phyloP scores from a whole-genome alignment of 2,888 invertebrate species.

The Auanema sp. region DNA sequence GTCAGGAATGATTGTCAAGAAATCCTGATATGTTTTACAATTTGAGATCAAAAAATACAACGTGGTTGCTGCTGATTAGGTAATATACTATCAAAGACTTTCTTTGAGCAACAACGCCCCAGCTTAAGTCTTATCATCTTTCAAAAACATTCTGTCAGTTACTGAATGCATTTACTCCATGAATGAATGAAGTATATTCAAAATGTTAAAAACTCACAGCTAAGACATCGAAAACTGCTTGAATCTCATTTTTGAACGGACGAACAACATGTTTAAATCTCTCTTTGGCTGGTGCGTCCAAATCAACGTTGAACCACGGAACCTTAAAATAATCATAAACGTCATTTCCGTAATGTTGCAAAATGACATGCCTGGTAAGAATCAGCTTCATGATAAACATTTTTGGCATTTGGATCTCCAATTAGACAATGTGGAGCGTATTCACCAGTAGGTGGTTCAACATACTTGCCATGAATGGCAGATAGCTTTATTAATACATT shows the following conservation, averaged over 20 bases:
- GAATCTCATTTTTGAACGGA: constrained; percentile 46
- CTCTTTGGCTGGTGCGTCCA: constrained; percentile 45
- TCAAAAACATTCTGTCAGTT: neutral
- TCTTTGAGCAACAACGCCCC: too few relatives aligned
- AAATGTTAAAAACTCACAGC: constrained; percentile 21
- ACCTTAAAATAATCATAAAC: constrained; percentile 20
- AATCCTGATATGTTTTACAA: constrained; percentile 25
- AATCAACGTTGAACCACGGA: constrained; percentile 48
- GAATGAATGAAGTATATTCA: neutral
- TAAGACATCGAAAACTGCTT: constrained; percentile 43
- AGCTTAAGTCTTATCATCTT: too few relatives aligned
- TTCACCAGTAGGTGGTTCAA: constrained; percentile 20
- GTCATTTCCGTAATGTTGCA: neutral
- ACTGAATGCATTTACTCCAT: neutral
- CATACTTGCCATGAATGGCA: constrained; percentile 9
- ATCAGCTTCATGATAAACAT: constrained; percentile 13
- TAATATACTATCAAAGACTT: too few relatives aligned
- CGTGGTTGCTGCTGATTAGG: neutral
- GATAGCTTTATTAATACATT: constrained; percentile 5
- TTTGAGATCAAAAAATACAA: constrained; percentile 3
- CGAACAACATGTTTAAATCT: constrained; percentile 41
- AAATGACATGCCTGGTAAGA: constrained; percentile 9
- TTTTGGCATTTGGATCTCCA: constrained; percentile 13
- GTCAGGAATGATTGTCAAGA: constrained; percentile 40
- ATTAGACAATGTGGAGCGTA: constrained; percentile 20